Percentiles rank a stretch among this genome's conserved stretches.
Evolutionary conservation across 1,140 invertebrate genomes (phyloP).

Genomic region (Pseudomyrmex gracilis): DNA sequence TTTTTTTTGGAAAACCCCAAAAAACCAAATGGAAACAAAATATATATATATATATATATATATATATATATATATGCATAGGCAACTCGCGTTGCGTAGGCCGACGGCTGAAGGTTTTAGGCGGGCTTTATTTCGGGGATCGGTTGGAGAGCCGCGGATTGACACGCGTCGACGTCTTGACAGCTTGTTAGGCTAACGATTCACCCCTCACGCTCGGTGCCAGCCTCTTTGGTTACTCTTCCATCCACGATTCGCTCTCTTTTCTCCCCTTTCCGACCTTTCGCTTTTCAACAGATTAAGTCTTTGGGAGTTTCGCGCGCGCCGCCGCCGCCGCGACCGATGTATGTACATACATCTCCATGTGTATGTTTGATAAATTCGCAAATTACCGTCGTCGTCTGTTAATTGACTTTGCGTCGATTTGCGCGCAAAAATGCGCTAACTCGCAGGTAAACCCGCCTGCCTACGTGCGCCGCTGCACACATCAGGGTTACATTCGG

Average conservation of each 20-base stretch:
- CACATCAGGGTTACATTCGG: slow-evolving; percentile 34
- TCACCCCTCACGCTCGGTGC: slow-evolving; percentile 35
- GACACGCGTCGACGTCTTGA: slow-evolving; percentile 84
- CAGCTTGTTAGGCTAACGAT: slow-evolving; percentile 83
- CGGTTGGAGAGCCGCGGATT: slow-evolving; percentile 69
- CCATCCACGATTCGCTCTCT: slow-evolving; percentile 54
- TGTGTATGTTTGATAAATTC: neutral
- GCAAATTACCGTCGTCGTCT: neutral
- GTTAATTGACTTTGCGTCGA: slow-evolving; percentile 11
- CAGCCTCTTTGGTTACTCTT: slow-evolving; percentile 30
- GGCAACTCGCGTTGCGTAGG: neutral
- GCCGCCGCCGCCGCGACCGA: neutral
- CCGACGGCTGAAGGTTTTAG: slow-evolving; percentile 21
- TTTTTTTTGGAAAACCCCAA: too few species aligned
- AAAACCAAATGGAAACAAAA: too few species aligned
- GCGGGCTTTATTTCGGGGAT: slow-evolving; percentile 61
- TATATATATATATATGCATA: too few species aligned
- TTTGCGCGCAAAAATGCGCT: neutral
- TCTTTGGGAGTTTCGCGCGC: neutral
- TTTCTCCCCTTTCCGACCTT: neutral
- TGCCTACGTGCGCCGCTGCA: neutral
- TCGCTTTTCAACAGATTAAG: slow-evolving; percentile 15
- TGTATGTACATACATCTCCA: neutral
- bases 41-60: too few species aligned
- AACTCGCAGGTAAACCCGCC: slow-evolving; percentile 22